Evolutionary conservation across 35 echinoderm and acorn worm species (phyloP).

Genomic region (Heliocidaris erythrogramma): DNA sequence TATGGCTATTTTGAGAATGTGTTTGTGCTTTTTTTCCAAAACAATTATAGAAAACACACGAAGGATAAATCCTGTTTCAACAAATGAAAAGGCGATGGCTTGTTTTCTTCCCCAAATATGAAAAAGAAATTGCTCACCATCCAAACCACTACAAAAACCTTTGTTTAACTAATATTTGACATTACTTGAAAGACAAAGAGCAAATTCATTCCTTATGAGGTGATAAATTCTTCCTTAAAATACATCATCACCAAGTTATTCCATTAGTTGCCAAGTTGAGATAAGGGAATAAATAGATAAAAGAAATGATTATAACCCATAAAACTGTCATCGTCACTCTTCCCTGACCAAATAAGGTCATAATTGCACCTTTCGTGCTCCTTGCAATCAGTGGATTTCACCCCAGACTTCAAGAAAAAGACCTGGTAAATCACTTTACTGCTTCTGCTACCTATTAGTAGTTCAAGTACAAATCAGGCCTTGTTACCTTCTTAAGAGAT

Average conservation of each 20-base stretch:
- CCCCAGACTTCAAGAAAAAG: neutral
- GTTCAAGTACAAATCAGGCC: neutral
- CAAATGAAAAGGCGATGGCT: too few relatives aligned
- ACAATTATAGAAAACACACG: too few relatives aligned
- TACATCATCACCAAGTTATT: neutral
- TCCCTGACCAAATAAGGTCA: neutral
- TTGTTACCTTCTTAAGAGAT: neutral
- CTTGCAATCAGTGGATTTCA: neutral
- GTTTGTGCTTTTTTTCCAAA: too few relatives aligned
- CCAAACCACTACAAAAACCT: too few relatives aligned
- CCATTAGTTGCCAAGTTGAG: neutral
- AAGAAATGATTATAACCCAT: neutral
- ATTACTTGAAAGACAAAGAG: too few relatives aligned
- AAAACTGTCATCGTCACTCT: neutral
- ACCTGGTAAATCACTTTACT: neutral
- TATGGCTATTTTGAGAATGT: too few relatives aligned
- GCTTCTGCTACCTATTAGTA: neutral
- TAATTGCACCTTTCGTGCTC: neutral
- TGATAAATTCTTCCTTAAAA: neutral
- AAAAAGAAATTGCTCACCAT: too few relatives aligned
- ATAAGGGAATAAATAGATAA: neutral
- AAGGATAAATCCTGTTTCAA: too few relatives aligned
- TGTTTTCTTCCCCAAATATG: too few relatives aligned
- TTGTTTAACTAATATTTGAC: too few relatives aligned
- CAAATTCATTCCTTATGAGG: too few relatives aligned